Percentiles rank a stretch among this genome's conserved stretches.
These are phyloP conservation scores for Myrmecophaga tridactyla DNA, from an alignment of 2,113 vertebrate genomes.

Conservation along the genomic window DNA sequence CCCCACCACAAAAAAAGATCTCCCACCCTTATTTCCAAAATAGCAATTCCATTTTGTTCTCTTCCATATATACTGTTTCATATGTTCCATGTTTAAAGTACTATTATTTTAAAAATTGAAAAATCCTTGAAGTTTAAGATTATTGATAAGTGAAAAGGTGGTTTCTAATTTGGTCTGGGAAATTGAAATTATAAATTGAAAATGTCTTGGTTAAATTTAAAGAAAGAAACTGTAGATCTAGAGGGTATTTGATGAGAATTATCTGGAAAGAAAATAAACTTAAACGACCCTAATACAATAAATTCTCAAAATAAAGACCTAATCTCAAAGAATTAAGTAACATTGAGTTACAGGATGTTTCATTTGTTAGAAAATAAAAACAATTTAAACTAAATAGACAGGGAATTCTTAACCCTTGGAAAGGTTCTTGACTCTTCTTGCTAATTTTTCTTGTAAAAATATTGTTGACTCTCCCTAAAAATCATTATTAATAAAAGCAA, in stretches of 20 bases:
- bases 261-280: not conserved
- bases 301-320: not conserved
- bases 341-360: not conserved
- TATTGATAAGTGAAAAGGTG: not conserved
- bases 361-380: not conserved
- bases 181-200: not conserved
- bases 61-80: not conserved
- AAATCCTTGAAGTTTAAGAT: not conserved
- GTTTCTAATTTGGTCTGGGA: not conserved
- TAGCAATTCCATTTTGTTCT: not conserved
- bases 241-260: not conserved
- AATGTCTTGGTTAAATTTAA: not conserved
- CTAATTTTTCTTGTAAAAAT: not conserved
- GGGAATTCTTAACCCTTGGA: not conserved
- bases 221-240: not conserved
- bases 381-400: not conserved
- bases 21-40: not conserved
- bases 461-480: not conserved
- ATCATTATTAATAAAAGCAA: not conserved
- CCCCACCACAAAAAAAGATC: no score
- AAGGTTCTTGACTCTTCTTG: not conserved
- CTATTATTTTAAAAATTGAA: not conserved
- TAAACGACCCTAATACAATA: not conserved
- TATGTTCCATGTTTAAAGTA: not conserved
- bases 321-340: not conserved